A percentile compares a stretch with the other conserved stretches of the same genome.
These are phyloP conservation scores for Hermodice carunculata DNA, from an alignment of 2,888 invertebrate genomes.

Conservation along the genomic window DNA sequence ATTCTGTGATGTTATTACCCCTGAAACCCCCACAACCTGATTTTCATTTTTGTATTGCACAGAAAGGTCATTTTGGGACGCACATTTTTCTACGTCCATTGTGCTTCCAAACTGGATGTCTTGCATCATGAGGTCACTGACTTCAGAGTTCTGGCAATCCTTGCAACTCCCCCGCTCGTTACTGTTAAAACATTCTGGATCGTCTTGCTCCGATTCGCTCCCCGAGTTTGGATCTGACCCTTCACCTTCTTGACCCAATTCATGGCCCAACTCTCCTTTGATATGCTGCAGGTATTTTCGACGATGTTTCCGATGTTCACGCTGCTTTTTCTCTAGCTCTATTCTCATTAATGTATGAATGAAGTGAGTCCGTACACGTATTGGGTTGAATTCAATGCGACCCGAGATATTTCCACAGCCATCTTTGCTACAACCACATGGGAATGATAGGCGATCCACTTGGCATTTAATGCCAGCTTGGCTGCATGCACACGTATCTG, in stretches of 20 bases:
- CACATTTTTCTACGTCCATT: slow-evolving; percentile 40
- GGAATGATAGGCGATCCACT: slow-evolving; percentile 95
- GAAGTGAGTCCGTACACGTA: slow-evolving; percentile 95
- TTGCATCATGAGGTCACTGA: slow-evolving; percentile 65
- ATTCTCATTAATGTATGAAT: slow-evolving; percentile 94
- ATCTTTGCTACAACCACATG: slow-evolving; percentile 95
- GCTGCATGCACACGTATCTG: slow-evolving; percentile 95
- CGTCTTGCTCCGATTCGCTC: slow-evolving; percentile 78
- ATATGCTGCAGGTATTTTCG: slow-evolving; percentile 32
- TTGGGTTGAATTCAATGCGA: slow-evolving; percentile 95
- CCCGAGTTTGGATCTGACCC: neutral
- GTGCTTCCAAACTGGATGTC: slow-evolving; percentile 45
- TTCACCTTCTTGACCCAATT: slow-evolving; percentile 4
- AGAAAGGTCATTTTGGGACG: slow-evolving; percentile 28
- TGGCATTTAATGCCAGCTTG: slow-evolving; percentile 97
- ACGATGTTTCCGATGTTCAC: neutral
- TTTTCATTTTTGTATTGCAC: neutral
- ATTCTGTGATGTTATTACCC: slow-evolving; percentile 37
- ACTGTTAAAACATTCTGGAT: slow-evolving; percentile 75
- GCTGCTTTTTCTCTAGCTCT: slow-evolving; percentile 17
- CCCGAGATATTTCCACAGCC: slow-evolving; percentile 94
- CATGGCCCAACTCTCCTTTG: slow-evolving; percentile 48
- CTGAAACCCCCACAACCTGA: too few species aligned
- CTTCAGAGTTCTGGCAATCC: slow-evolving; percentile 66
- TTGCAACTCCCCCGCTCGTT: slow-evolving; percentile 67